Evolutionary conservation across 2,113 vertebrate genomes (phyloP).

Genomic region (Platysternon megacephalum): DNA sequence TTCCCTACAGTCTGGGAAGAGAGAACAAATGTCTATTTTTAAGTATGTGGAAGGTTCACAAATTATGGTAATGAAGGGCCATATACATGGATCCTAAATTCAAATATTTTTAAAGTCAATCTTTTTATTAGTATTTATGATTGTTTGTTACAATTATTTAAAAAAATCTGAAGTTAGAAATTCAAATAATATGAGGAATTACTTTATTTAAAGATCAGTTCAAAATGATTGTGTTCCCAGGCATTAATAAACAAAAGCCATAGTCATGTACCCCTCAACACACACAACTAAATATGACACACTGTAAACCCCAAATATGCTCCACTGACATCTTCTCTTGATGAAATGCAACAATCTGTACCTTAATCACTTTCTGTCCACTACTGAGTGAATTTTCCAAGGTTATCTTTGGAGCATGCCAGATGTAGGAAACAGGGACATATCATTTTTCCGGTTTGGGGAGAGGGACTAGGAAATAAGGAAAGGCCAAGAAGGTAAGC

Average conservation of each 20-base stretch:
- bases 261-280: neutral
- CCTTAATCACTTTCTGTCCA: accelerated
- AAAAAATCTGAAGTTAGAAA: neutral
- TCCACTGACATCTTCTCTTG: neutral
- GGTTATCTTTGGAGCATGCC: neutral
- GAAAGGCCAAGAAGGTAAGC: neutral
- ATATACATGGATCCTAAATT: neutral
- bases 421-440: neutral
- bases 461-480: neutral
- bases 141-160: neutral
- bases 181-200: neutral
- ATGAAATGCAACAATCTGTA: neutral
- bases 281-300: neutral
- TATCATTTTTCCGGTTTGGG: neutral
- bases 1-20: neutral
- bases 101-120: conserved; percentile 1
- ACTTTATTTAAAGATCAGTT: neutral
- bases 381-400: neutral
- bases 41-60: neutral
- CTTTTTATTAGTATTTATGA: neutral
- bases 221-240: neutral
- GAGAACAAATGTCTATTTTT: neutral
- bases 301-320: neutral
- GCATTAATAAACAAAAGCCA: neutral
- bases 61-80: neutral